These are phyloP conservation scores for Acyrthosiphon pisum DNA, from an alignment of 1,140 invertebrate species.

Conservation along the genomic window DNA sequence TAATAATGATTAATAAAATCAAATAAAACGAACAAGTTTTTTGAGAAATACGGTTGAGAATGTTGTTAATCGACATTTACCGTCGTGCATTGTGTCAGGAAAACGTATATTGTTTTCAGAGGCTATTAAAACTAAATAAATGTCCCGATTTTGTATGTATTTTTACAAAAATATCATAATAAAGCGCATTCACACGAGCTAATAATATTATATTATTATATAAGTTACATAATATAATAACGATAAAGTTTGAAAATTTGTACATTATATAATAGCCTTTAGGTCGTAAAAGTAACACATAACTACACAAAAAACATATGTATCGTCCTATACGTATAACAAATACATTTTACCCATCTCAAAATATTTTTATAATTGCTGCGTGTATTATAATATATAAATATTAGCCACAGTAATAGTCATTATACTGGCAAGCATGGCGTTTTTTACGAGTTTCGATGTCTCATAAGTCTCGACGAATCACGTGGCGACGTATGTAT, in stretches of 20 bases:
- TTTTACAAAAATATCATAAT: too few relatives aligned
- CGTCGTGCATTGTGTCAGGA: not conserved
- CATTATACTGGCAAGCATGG: not conserved
- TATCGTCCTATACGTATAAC: too few relatives aligned
- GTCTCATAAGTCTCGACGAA: not conserved
- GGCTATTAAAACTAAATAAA: too few relatives aligned
- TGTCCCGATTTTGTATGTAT: too few relatives aligned
- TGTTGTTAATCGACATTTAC: not conserved
- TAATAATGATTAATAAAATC: not conserved
- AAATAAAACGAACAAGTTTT: not conserved
- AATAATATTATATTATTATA: too few relatives aligned
- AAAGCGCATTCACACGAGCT: too few relatives aligned
- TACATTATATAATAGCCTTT: too few relatives aligned
- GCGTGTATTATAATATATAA: not conserved
- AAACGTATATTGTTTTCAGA: not conserved
- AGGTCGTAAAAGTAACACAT: not conserved
- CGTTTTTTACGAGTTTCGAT: not conserved
- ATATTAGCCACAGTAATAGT: not conserved
- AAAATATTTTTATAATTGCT: not conserved
- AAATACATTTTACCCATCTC: not conserved
- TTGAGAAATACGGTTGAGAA: not conserved
- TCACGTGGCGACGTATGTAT: not conserved
- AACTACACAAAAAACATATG: not conserved
- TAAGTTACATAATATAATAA: too few relatives aligned
- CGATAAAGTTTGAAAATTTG: too few relatives aligned